Evolutionary conservation across 2,888 invertebrate genomes (phyloP).

Genomic region (Polydesmus complanatus): DNA sequence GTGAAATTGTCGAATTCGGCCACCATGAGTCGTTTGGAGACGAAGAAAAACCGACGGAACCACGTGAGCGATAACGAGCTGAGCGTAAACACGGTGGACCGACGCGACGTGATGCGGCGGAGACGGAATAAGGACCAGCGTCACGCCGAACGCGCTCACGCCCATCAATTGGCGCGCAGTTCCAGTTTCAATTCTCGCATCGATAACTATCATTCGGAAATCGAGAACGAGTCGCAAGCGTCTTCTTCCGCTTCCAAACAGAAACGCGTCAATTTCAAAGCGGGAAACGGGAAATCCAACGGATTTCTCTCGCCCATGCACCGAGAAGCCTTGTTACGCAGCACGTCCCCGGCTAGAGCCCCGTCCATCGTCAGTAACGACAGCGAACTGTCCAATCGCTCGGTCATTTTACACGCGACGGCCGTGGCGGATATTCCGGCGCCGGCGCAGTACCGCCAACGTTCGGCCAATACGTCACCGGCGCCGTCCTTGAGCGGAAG

Average conservation of each 20-base stretch:
- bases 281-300: slow-evolving; percentile 9
- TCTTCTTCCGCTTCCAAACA: slow-evolving; percentile 8
- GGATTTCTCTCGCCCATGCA: slow-evolving; percentile 20
- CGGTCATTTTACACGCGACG: slow-evolving; percentile 71
- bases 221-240: slow-evolving; percentile 17
- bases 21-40: slow-evolving; percentile 17
- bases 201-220: slow-evolving; percentile 16
- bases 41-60: slow-evolving; percentile 16
- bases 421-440: slow-evolving; percentile 72
- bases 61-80: background rate
- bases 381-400: slow-evolving; percentile 47
- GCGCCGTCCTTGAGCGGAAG: slow-evolving; percentile 2
- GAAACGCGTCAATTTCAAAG: slow-evolving; percentile 18
- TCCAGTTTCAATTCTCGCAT: slow-evolving; percentile 11
- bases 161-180: background rate
- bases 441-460: slow-evolving; percentile 15
- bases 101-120: slow-evolving; percentile 9
- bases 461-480: slow-evolving; percentile 12
- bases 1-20: slow-evolving; percentile 11
- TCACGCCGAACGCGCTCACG: slow-evolving; percentile 4
- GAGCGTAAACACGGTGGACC: slow-evolving; percentile 11
- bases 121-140: slow-evolving; percentile 1
- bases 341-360: slow-evolving; percentile 15
- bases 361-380: slow-evolving; percentile 19
- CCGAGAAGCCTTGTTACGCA: slow-evolving; percentile 24